A percentile compares a stretch with the other conserved stretches of the same genome.
Conservation (phyloP, 2,113 vertebrate genomes). For the Paradoxurus hermaphroditus region DNA sequence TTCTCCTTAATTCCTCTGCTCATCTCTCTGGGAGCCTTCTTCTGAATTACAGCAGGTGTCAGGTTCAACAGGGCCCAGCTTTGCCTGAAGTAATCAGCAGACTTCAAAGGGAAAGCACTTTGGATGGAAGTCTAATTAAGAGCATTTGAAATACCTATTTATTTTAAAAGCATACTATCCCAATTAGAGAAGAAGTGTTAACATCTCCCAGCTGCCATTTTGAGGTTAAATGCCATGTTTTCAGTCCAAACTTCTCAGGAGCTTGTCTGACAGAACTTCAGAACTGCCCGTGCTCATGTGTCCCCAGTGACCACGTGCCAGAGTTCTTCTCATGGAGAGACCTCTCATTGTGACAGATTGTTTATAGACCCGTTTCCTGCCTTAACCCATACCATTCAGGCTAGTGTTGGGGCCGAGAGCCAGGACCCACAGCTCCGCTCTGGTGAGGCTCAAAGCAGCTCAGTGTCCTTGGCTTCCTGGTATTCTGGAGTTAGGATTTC, state of each 20-base stretch:
- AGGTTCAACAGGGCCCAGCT: conserved; percentile 50
- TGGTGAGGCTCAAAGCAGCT: no score
- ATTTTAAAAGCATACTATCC: conserved; percentile 67
- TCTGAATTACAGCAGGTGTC: conserved; percentile 63
- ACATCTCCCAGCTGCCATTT: conserved; percentile 73
- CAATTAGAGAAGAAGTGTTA: conserved; percentile 70
- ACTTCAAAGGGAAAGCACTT: conserved; percentile 62
- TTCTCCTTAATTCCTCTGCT: background rate
- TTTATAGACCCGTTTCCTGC: conserved; percentile 23
- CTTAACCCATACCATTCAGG: background rate
- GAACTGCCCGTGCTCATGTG: background rate
- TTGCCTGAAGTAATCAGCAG: conserved; percentile 61
- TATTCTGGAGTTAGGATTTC: background rate
- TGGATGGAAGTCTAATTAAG: conserved; percentile 73
- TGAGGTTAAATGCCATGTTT: conserved; percentile 42
- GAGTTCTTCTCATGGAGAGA: conserved; percentile 42
- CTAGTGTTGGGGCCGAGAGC: background rate
- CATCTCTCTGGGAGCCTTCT: conserved; percentile 34
- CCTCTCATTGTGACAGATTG: background rate
- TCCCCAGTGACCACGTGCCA: conserved; percentile 30
- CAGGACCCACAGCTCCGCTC: background rate
- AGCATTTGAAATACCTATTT: conserved; percentile 67
- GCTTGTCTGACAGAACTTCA: conserved; percentile 31
- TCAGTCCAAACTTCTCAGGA: conserved; percentile 38
- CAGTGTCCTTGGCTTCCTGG: background rate